phyloP scores from a whole-genome alignment of 2,113 vertebrate genomes.

The Cathartes aura region DNA sequence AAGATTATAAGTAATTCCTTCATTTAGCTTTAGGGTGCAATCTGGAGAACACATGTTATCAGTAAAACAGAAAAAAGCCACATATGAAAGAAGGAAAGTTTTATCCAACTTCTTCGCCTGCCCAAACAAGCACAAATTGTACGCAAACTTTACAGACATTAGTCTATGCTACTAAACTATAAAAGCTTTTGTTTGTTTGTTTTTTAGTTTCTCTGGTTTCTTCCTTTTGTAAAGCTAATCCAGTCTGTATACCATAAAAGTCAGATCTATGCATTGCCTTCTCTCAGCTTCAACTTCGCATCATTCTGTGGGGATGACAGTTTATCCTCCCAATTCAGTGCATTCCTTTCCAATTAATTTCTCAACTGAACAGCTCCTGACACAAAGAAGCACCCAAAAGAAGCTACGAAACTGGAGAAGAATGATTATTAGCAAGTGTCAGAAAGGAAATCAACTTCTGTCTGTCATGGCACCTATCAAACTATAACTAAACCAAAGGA shows the following conservation, averaged over 20 bases:
- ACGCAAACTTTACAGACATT: neutral
- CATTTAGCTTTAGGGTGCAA: constrained; percentile 40
- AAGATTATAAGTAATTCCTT: constrained; percentile 11
- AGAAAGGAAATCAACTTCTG: neutral
- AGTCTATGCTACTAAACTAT: neutral
- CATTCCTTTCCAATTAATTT: neutral
- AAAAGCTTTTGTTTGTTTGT: neutral
- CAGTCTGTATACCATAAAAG: neutral
- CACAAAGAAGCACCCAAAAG: neutral
- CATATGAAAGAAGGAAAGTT: neutral
- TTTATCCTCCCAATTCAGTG: neutral
- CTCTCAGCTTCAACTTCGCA: neutral
- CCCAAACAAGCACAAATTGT: neutral
- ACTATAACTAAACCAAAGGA: neutral
- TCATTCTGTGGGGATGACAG: neutral
- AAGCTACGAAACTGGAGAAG: neutral
- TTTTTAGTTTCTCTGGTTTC: neutral
- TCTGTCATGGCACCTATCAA: neutral
- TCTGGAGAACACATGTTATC: constrained; percentile 59
- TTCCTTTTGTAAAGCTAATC: neutral
- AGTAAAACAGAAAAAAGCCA: neutral
- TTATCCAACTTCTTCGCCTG: neutral
- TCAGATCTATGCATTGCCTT: neutral
- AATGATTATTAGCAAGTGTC: neutral
- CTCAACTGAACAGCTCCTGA: neutral